phyloP scores from a whole-genome alignment of 2,113 vertebrate genomes.

The Gnathonemus echidnorhynchus region DNA sequence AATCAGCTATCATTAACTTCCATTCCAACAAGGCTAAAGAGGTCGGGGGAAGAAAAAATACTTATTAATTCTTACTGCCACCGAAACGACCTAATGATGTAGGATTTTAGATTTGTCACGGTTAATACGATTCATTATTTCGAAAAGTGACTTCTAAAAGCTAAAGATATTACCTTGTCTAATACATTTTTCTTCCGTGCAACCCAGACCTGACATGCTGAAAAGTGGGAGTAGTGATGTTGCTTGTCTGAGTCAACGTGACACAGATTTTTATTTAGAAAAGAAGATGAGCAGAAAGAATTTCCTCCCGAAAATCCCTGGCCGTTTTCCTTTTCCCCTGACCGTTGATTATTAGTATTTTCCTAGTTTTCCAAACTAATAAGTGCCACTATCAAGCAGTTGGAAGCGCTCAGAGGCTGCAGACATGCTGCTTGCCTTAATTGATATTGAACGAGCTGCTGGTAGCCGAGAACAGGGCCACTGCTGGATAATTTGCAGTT shows the following conservation, averaged over 20 bases:
- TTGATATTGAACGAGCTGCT: constrained; percentile 99
- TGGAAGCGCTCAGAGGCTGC: constrained; percentile 80
- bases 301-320: constrained; percentile 32
- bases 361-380: constrained; percentile 99
- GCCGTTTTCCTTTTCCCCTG: constrained; percentile 42
- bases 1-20: constrained; percentile 80
- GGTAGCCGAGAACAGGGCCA: constrained; percentile 95
- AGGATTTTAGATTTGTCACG: constrained; percentile 67
- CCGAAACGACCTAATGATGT: constrained; percentile 71
- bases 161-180: constrained; percentile 61
- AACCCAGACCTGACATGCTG: constrained; percentile 34
- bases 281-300: constrained; percentile 1
- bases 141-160: constrained; percentile 62
- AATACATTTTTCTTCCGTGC: constrained; percentile 54
- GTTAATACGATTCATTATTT: constrained; percentile 75
- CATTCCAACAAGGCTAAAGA: constrained; percentile 68
- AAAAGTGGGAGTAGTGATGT: constrained; percentile 19
- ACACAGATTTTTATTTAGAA: not conserved
- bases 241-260: constrained; percentile 10
- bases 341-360: constrained; percentile 98
- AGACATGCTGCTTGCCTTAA: constrained; percentile 92
- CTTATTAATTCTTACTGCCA: constrained; percentile 70
- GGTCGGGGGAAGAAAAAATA: constrained; percentile 58
- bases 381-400: constrained; percentile 87
- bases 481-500: constrained; percentile 99